Evolutionary conservation across 1,140 invertebrate species (phyloP).

Genomic region (Sarcophaga bullata): DNA sequence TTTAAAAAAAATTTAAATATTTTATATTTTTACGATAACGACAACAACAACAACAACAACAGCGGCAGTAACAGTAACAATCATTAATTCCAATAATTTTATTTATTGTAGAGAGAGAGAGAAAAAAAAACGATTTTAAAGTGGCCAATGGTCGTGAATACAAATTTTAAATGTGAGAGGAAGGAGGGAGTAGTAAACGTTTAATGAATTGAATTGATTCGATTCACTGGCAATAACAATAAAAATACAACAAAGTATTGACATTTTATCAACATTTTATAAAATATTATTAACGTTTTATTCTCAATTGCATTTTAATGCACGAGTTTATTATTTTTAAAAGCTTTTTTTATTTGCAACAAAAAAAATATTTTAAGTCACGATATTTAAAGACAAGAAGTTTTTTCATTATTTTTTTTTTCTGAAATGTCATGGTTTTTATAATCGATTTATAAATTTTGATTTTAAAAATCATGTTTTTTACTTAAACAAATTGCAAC

Average conservation of each 20-base stretch:
- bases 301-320: neutral
- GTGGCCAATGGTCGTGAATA: no score
- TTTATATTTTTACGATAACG: neutral
- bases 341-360: neutral
- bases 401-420: neutral
- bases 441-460: conserved; percentile 3
- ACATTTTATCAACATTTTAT: neutral
- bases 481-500: neutral
- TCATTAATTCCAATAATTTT: no score
- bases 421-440: neutral
- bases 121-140: no score
- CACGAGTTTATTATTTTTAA: neutral
- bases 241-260: neutral
- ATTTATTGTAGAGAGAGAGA: no score
- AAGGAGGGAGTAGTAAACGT: no score
- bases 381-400: conserved; percentile 3
- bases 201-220: no score
- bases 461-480: neutral
- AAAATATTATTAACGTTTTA: no score
- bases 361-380: neutral
- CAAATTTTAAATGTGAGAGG: no score
- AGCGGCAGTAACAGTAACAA: no score
- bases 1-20: neutral
- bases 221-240: no score
- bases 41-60: no score